phyloP scores from a whole-genome alignment of 2,113 vertebrate species.

The Epinephelus lanceolatus region DNA sequence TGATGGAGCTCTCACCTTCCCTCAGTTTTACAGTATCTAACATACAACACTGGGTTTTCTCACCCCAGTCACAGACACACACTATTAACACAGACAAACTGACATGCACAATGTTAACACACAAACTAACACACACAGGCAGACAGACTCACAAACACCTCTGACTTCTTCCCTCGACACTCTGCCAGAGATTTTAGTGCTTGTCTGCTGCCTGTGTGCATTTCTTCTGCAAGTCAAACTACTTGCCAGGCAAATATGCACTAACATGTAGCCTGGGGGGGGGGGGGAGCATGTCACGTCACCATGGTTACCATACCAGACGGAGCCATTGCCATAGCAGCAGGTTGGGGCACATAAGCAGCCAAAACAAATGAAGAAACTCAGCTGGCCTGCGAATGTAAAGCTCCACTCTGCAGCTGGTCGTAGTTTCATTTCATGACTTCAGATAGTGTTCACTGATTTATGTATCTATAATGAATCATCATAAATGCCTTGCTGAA shows the following conservation, averaged over 20 bases:
- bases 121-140: neutral
- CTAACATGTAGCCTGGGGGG: conserved; percentile 4
- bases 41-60: conserved; percentile 7
- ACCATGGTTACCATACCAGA: conserved; percentile 65
- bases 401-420: neutral
- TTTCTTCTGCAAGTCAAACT: conserved; percentile 34
- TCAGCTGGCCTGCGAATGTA: conserved; percentile 16
- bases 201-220: conserved; percentile 19
- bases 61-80: neutral
- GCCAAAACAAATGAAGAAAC: conserved; percentile 31
- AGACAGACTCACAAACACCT: conserved; percentile 10
- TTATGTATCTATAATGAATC: neutral
- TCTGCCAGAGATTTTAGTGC: neutral
- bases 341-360: conserved; percentile 17
- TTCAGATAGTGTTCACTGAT: neutral
- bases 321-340: conserved; percentile 45
- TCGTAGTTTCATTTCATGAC: neutral
- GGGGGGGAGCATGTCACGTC: neutral
- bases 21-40: neutral
- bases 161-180: conserved; percentile 21
- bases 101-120: neutral
- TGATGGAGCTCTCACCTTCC: neutral
- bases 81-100: neutral
- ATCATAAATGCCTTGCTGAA: neutral
- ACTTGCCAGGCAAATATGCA: conserved; percentile 43